Percentiles rank a stretch among this genome's conserved stretches.
phyloP scores from a whole-genome alignment of 2,797 vertebrate genomes.

The Centroberyx gerrardi region DNA sequence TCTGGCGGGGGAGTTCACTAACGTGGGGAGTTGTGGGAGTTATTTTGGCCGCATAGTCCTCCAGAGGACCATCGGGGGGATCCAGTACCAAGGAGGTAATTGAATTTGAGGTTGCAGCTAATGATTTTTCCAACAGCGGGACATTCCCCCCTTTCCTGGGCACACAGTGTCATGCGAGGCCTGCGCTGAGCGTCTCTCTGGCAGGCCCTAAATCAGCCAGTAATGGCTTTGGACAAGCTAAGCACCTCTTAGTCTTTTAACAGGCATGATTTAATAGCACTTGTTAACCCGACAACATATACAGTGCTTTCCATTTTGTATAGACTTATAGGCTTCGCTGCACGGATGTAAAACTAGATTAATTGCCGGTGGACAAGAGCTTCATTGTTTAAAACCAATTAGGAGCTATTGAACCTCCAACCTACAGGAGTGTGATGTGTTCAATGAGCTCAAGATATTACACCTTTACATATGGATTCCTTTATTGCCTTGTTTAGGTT shows the following conservation, averaged over 20 bases:
- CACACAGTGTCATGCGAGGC: conserved; percentile 51
- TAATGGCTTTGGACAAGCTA: conserved; percentile 60
- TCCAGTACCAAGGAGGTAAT: conserved; percentile 65
- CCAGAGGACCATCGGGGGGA: conserved; percentile 62
- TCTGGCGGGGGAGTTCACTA: conserved; percentile 35
- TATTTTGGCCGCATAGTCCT: conserved; percentile 52
- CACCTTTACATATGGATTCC: conserved; percentile 19
- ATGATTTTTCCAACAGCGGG: conserved; percentile 68
- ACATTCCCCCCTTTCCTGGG: conserved; percentile 28
- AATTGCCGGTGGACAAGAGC: conserved; percentile 46
- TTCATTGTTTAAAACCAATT: conserved; percentile 47
- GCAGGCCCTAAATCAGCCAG: conserved; percentile 57
- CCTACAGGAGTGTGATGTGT: too few relatives aligned
- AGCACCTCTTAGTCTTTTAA: conserved; percentile 60
- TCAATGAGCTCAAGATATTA: conserved; percentile 19
- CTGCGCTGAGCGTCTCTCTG: conserved; percentile 38
- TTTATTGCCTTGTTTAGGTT: conserved; percentile 16
- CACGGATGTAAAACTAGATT: conserved; percentile 54
- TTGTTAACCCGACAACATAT: conserved; percentile 60
- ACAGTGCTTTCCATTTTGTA: conserved; percentile 38
- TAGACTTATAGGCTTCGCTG: conserved; percentile 22
- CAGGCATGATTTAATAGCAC: conserved; percentile 59
- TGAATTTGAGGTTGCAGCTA: conserved; percentile 73
- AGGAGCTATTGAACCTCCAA: conserved; percentile 34
- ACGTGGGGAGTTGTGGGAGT: conserved; percentile 44